Base-by-base conservation (phyloP, 2,888 invertebrate genomes). In the Stenolophus ochropezus region DNA sequence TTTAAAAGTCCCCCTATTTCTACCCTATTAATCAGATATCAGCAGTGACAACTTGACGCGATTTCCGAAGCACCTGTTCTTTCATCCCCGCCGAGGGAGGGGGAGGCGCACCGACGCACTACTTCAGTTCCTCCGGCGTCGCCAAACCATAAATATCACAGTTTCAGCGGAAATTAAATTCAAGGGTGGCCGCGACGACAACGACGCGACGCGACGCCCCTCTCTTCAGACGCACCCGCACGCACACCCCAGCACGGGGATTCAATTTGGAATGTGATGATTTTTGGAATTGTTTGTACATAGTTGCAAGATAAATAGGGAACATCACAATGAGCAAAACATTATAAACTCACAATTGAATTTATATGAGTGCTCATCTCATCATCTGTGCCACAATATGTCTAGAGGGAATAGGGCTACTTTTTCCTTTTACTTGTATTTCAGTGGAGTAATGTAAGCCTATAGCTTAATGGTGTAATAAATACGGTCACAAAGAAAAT, bases 121-220 rank as follows among this genome's bases (percentile, higher is more conserved):
- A 20, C 56, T 21, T 56, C 49, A 47, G 47, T 47, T 42, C 49
- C 56, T 20, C 11, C 56, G 71, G 75, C 75, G 81, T 81, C 65
- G 61, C 61, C 27, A 75, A 61, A 75, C 81, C 81, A 81, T 81
- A 81, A 81, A 81, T 81, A 81, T 81, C 61, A 81, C 81, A 81
- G 81, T 81, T 81, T 75, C 81, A 81, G 81, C 81, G 81, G 81
- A 81, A 81, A 81, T 81, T 81, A 81, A 81, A 81, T 81, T 75
- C 81, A 75, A 53, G 75, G 75, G 75, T 53, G 75, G 75, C 75
- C 75, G 16, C 14, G 53, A n/a, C 21, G 11, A 53, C 25, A 33
- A 47, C 49, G 42, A 6, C 42, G 14, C 14, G 5, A 8, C 1
- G 33, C 20, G 6, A 42, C 71, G 71, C 71, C 33, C 33, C 33